Evolutionary conservation across 2,888 invertebrate species (phyloP).

Genomic region (Oscheius sp.): DNA sequence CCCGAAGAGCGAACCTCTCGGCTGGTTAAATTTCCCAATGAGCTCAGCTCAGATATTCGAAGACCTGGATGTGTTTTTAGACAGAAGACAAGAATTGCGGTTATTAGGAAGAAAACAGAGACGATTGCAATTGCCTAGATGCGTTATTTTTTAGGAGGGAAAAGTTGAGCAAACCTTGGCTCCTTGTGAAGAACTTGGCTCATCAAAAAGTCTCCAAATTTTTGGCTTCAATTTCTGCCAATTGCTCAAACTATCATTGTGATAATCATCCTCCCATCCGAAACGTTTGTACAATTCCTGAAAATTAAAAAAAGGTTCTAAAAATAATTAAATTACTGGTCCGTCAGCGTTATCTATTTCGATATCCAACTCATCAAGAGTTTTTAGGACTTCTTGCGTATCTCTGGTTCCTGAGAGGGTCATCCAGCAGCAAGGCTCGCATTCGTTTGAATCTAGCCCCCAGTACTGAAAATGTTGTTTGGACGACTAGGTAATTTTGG

Average conservation of each 20-base stretch:
- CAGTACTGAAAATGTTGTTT: slow-evolving; percentile 75
- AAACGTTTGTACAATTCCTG: slow-evolving; percentile 80
- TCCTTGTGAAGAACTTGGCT: slow-evolving; percentile 94
- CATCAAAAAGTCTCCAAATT: slow-evolving; percentile 98
- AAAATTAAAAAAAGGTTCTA: background rate
- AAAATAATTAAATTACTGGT: slow-evolving; percentile 38
- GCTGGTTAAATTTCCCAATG: slow-evolving; percentile 30
- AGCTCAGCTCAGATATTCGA: slow-evolving; percentile 74
- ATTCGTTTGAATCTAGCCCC: slow-evolving; percentile 97
- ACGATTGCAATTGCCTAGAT: slow-evolving; percentile 90
- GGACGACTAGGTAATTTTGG: background rate
- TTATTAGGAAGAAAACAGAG: slow-evolving; percentile 94
- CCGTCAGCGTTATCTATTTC: slow-evolving; percentile 61
- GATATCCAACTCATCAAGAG: slow-evolving; percentile 67
- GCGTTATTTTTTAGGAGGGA: slow-evolving; percentile 40
- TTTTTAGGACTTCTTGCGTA: slow-evolving; percentile 78
- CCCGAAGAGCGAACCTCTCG: slow-evolving; percentile 28
- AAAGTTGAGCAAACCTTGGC: slow-evolving; percentile 78
- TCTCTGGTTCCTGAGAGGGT: slow-evolving; percentile 71
- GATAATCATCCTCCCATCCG: slow-evolving; percentile 94
- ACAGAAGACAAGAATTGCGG: slow-evolving; percentile 93
- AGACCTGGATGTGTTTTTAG: slow-evolving; percentile 96
- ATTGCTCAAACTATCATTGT: slow-evolving; percentile 78
- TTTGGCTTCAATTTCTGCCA: slow-evolving; percentile 97
- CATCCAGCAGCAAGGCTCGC: slow-evolving; percentile 97